Conservation (phyloP, 2,113 vertebrate species). For the Amia ocellicauda region DNA sequence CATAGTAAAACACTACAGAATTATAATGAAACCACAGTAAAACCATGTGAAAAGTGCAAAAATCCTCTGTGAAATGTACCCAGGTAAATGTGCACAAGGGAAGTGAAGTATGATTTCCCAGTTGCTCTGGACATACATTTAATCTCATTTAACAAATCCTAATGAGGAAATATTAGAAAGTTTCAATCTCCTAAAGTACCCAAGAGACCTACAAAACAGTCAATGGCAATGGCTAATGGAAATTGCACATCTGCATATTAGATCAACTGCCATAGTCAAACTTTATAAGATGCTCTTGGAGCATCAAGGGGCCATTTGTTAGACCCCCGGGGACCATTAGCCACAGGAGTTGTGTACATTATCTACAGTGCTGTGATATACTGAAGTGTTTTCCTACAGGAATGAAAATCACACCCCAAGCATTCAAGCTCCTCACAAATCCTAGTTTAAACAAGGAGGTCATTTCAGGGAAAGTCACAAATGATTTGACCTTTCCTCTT, state of each 20-base stretch:
- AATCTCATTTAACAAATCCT: conserved; percentile 10
- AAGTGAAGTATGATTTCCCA: too few species aligned
- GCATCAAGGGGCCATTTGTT: conserved; percentile 28
- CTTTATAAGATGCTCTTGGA: conserved; percentile 41
- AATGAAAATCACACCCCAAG: not conserved
- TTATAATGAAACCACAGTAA: too few species aligned
- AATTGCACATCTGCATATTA: conserved; percentile 32
- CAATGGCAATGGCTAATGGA: conserved; percentile 5
- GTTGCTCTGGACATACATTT: too few species aligned
- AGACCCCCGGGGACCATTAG: not conserved
- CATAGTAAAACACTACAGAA: too few species aligned
- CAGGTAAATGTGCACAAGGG: too few species aligned
- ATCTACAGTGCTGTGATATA: conserved; percentile 17
- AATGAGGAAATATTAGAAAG: conserved; percentile 22
- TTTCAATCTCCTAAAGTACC: conserved; percentile 26
- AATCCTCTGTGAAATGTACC: too few species aligned
- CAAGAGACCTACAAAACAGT: not conserved
- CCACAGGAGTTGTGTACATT: conserved; percentile 15
- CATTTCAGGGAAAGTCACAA: conserved; percentile 47
- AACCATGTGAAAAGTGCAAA: too few species aligned
- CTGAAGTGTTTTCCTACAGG: not conserved
- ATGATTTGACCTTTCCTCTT: conserved; percentile 46
- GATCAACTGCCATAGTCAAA: conserved; percentile 30
- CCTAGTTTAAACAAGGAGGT: conserved; percentile 20
- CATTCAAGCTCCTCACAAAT: conserved; percentile 35